Evolutionary conservation across 1,140 invertebrate genomes (phyloP), one percentile per base, ranked within the genome.

Genomic region (Pachypeltis micranthus): DNA sequence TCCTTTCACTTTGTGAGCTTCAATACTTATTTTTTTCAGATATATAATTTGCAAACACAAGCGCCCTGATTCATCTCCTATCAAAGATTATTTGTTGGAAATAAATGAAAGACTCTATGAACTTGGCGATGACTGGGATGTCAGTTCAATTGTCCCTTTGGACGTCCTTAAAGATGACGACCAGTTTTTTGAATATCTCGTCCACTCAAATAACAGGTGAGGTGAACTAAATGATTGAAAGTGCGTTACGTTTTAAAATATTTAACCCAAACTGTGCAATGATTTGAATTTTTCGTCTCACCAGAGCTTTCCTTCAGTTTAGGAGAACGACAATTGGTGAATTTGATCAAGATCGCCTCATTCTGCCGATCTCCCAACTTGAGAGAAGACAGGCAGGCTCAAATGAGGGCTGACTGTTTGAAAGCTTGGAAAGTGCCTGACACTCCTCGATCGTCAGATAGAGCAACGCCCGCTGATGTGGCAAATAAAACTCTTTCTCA

Each of bases 31-130:
- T n/a, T 64, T 47, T 71, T 70, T 68, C 65, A 81, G 82, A 67
- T 98, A 98, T 74, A 81, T 98, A 39, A 83, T 98, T 61, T 98
- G 95, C 74, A 86, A 90, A 73, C 82, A 83, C 71, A 86, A 88
- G 69, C 80, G 80, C 65, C 78, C 77, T 3, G 72, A 80, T 25
- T 44, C 58, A 1, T 26, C 21, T 1, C 71, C 76, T 63, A 81
- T 93, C 0, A 76, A 81, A 63, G 72, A 83, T 10, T 91, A 95
- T 76, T 73, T 96, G 31, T 80, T 77, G 65, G 69, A 82, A 23
- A 79, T 90, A 1, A 91, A 91, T 71, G 70, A 76, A 1, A 71
- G 78, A 44, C 70, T 88, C 21, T 81, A 75, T 73, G 73, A 76
- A 12, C 68, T 67, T 51, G 29, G 25, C 24, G 73, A 69, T n/a